A percentile compares a stretch with the other conserved stretches of the same genome.
Evolutionary conservation across 2,888 invertebrate genomes (phyloP).

Genomic region (Zelleria hepariella): DNA sequence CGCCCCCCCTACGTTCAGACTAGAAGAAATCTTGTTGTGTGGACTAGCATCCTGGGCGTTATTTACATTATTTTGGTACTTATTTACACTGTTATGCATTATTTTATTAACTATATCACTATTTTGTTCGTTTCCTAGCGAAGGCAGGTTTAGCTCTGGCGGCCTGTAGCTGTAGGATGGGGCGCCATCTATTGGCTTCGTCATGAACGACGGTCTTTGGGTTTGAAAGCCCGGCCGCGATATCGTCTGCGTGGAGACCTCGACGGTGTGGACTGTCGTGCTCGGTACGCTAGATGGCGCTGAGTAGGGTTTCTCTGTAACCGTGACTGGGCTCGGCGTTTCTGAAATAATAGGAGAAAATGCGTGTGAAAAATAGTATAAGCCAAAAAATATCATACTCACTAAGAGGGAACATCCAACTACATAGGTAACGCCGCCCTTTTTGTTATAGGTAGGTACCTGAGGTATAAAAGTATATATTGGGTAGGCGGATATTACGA

Average conservation of each 20-base stretch:
- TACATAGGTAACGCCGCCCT: no score
- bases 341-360: constrained; percentile 36
- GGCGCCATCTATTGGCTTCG: constrained; percentile 68
- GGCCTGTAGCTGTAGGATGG: constrained; percentile 57
- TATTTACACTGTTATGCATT: constrained; percentile 70
- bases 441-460: no score
- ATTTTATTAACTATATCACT: constrained; percentile 72
- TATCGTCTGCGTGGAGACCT: constrained; percentile 43
- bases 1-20: constrained; percentile 65
- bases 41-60: constrained; percentile 65
- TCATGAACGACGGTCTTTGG: constrained; percentile 65
- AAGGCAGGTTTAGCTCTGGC: constrained; percentile 61
- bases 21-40: constrained; percentile 71
- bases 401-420: no score
- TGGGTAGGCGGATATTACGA: no score
- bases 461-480: no score
- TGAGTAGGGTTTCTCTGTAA: constrained; percentile 48
- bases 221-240: constrained; percentile 52
- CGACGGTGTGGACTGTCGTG: constrained; percentile 33
- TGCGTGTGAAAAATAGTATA: constrained; percentile 1
- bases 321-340: constrained; percentile 35
- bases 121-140: constrained; percentile 64
- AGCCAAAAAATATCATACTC: no score
- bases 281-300: constrained; percentile 50
- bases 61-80: constrained; percentile 67